Conservation (phyloP, 2,888 invertebrate species). For the Agonopterix subpropinquella region DNA sequence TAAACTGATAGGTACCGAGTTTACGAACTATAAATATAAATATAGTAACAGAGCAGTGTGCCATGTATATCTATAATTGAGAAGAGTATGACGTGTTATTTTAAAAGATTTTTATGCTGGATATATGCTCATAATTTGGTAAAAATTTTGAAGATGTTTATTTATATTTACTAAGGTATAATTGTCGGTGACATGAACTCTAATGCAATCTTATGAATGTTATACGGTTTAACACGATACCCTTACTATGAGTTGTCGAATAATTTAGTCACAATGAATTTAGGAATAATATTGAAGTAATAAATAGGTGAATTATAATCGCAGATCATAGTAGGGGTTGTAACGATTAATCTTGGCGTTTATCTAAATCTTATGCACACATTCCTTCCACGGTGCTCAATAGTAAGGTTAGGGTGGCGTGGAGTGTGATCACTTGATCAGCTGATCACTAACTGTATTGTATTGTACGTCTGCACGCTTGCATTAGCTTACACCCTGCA, state of each 20-base stretch:
- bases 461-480: slow-evolving; percentile 18
- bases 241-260: slow-evolving; percentile 20
- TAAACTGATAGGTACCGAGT: slow-evolving; percentile 64
- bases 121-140: slow-evolving; percentile 74
- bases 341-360: slow-evolving; percentile 27
- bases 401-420: slow-evolving; percentile 41
- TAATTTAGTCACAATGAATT: slow-evolving; percentile 1
- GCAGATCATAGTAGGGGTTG: slow-evolving; percentile 14
- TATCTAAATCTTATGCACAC: slow-evolving; percentile 66
- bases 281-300: neutral
- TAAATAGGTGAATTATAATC: slow-evolving; percentile 2
- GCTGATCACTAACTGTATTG: slow-evolving; percentile 1
- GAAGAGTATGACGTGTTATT: slow-evolving; percentile 61
- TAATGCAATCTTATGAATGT: slow-evolving; percentile 51
- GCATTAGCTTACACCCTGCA: slow-evolving; percentile 15
- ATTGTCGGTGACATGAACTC: slow-evolving; percentile 47
- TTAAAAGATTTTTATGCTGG: slow-evolving; percentile 70
- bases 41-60: slow-evolving; percentile 65
- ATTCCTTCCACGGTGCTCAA: slow-evolving; percentile 84
- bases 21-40: slow-evolving; percentile 53
- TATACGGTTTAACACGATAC: slow-evolving; percentile 31
- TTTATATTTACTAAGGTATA: slow-evolving; percentile 64
- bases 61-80: slow-evolving; percentile 70
- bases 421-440: slow-evolving; percentile 14
- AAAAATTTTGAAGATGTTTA: slow-evolving; percentile 70